These are phyloP conservation scores for Dinoponera quadriceps DNA, from an alignment of 1,140 invertebrate species.

Conservation along the genomic window DNA sequence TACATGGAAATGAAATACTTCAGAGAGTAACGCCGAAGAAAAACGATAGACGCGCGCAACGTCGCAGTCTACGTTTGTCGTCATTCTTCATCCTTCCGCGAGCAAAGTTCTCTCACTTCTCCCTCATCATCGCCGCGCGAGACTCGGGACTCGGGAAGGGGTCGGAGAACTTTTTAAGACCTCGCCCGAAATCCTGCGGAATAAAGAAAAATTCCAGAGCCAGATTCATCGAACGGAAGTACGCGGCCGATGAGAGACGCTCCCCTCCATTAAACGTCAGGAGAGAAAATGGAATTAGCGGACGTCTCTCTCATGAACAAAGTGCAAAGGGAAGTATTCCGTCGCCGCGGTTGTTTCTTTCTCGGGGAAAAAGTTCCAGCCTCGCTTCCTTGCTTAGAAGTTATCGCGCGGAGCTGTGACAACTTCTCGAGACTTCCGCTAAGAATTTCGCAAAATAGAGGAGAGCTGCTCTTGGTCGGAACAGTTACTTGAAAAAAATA, in stretches of 20 bases:
- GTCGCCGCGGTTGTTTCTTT: slow-evolving; percentile 60
- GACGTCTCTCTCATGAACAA: slow-evolving; percentile 60
- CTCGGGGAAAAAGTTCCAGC: slow-evolving; percentile 50
- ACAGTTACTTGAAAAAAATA: slow-evolving; percentile 50
- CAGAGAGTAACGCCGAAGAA: slow-evolving; percentile 16
- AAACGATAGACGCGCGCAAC: not conserved
- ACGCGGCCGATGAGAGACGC: slow-evolving; percentile 48
- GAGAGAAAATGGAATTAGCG: slow-evolving; percentile 61
- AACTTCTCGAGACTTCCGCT: slow-evolving; percentile 58
- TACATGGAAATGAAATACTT: slow-evolving; percentile 33
- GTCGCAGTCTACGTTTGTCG: slow-evolving; percentile 18
- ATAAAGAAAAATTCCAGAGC: slow-evolving; percentile 48
- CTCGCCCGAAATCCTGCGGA: slow-evolving; percentile 41
- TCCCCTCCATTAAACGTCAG: slow-evolving; percentile 58
- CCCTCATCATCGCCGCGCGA: not conserved
- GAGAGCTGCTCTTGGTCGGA: slow-evolving; percentile 45
- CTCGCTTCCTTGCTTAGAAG: slow-evolving; percentile 60
- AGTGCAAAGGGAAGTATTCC: slow-evolving; percentile 61
- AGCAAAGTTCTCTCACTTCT: slow-evolving; percentile 53
- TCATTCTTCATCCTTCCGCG: slow-evolving; percentile 35
- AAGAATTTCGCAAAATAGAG: slow-evolving; percentile 59
- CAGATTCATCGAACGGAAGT: slow-evolving; percentile 58
- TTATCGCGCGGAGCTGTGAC: slow-evolving; percentile 60
- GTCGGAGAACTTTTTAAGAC: slow-evolving; percentile 41
- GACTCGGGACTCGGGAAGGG: slow-evolving; percentile 3